Evolutionary conservation across 2,888 invertebrate species (phyloP).

Genomic region (Clostera curtula): DNA sequence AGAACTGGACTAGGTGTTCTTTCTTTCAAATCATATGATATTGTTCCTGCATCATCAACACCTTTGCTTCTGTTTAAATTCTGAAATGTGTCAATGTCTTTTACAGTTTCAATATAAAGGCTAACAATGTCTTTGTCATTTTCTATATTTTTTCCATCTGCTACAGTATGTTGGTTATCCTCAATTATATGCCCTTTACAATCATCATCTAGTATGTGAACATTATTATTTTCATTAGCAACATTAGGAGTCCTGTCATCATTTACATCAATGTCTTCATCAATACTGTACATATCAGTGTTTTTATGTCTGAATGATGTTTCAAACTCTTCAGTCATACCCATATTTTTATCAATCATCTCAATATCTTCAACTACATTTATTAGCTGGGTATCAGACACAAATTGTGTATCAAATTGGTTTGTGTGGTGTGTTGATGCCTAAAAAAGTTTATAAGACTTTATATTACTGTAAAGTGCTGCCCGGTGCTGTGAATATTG

Average conservation of each 20-base stretch:
- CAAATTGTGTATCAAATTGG: constrained; percentile 55
- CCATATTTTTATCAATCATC: constrained; percentile 28
- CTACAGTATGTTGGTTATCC: too few species aligned
- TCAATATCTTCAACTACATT: constrained; percentile 49
- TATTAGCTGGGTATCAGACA: constrained; percentile 53
- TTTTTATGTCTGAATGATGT: constrained; percentile 14
- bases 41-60: constrained; percentile 6
- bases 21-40: constrained; percentile 14
- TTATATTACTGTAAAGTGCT: too few species aligned
- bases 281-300: background rate
- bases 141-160: constrained; percentile 4
- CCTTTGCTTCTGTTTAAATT: constrained; percentile 8
- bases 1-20: constrained; percentile 40
- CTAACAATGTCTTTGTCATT: background rate
- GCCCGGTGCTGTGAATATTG: too few species aligned
- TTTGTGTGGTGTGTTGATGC: constrained; percentile 20
- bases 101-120: constrained; percentile 1
- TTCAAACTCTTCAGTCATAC: constrained; percentile 49
- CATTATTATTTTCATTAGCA: background rate
- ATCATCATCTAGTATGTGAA: background rate
- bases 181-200: too few species aligned
- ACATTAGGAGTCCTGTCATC: background rate
- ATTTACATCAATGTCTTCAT: constrained; percentile 2
- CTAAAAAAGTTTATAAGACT: constrained; percentile 22
- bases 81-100: constrained; percentile 4